A percentile compares a stretch with the other conserved stretches of the same genome.
Evolutionary conservation across 2,113 vertebrate genomes (phyloP).

Genomic region (Chamaea fasciata): DNA sequence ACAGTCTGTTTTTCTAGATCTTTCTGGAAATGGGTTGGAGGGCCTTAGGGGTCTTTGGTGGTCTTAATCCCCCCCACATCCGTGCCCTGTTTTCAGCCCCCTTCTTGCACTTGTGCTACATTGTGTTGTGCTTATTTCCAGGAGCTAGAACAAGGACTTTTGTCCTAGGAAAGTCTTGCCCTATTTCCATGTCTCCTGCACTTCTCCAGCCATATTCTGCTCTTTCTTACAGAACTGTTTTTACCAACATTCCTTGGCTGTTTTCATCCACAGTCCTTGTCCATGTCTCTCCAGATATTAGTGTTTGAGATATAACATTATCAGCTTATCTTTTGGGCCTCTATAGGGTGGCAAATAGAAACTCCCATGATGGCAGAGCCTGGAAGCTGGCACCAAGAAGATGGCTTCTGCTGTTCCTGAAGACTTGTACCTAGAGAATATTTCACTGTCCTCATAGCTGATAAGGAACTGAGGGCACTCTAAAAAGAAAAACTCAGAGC

Average conservation of each 20-base stretch:
- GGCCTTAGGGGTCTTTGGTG: background rate
- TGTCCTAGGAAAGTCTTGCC: background rate
- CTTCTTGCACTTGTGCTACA: accelerated
- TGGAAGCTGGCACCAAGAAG: background rate
- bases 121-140: background rate
- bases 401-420: background rate
- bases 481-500: background rate
- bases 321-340: background rate
- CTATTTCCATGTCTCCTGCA: background rate
- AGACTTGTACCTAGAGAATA: background rate
- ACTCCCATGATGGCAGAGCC: background rate
- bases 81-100: background rate
- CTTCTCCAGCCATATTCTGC: background rate
- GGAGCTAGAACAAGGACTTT: background rate
- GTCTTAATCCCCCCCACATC: background rate
- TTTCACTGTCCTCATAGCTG: background rate
- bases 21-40: background rate
- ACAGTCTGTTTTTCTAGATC: background rate
- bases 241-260: background rate
- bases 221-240: background rate
- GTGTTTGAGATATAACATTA: background rate
- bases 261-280: background rate
- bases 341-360: background rate
- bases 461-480: background rate
- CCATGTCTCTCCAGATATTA: background rate